A percentile compares a stretch with the other conserved stretches of the same genome.
Evolutionary conservation across 2,113 vertebrate genomes (phyloP).

Genomic region (Copsychus sechellarum): DNA sequence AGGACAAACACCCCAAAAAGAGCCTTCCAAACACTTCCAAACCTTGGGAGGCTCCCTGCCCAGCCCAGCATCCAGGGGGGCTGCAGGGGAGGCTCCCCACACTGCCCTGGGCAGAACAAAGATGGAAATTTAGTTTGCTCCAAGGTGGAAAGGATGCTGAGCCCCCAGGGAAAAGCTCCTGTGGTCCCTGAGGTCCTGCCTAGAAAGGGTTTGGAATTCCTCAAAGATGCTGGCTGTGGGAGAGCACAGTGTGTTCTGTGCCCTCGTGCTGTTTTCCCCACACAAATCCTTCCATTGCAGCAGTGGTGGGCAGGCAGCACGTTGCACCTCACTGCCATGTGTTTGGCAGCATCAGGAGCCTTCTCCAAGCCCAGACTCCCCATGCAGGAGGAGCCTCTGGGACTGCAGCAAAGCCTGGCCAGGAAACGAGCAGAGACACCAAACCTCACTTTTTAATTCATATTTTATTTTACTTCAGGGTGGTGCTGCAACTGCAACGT

Average conservation of each 20-base stretch:
- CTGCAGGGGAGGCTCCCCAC: neutral
- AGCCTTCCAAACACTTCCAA: neutral
- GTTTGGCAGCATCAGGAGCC: neutral
- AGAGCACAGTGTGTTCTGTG: rapidly evolving
- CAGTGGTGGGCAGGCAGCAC: rapidly evolving
- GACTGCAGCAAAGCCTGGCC: neutral
- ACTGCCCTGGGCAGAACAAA: rapidly evolving
- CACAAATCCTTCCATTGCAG: rapidly evolving
- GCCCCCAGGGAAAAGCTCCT: neutral
- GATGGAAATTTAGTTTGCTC: rapidly evolving
- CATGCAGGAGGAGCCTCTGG: neutral
- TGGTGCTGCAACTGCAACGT: neutral
- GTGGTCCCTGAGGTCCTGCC: neutral
- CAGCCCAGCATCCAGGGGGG: rapidly evolving
- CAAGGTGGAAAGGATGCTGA: neutral
- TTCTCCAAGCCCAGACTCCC: neutral
- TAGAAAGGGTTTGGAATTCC: too few species aligned
- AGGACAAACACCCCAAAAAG: neutral
- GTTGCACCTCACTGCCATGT: rapidly evolving
- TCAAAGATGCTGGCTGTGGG: neutral
- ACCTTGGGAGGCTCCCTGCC: too few species aligned
- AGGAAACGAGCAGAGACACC: neutral
- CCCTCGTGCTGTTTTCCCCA: rapidly evolving
- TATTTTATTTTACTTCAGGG: neutral
- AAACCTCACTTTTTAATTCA: neutral